Evolutionary conservation across 2,113 vertebrate genomes (phyloP).

Genomic region (Microcebus tavaratra): DNA sequence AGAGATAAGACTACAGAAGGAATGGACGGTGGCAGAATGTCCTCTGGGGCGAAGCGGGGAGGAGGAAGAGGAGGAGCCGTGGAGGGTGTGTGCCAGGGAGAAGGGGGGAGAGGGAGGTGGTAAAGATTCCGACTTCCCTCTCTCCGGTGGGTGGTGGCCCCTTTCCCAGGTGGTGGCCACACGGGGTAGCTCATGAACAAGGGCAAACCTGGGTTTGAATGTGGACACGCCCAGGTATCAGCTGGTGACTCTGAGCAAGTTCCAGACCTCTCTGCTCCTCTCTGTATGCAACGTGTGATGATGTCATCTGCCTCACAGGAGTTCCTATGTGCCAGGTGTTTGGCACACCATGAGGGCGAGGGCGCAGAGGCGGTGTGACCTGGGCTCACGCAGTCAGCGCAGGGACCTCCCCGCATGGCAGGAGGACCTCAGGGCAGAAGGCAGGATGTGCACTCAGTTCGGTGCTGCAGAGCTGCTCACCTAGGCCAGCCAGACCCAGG

Average conservation of each 20-base stretch:
- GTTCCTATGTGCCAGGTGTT: background rate
- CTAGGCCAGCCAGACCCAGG: background rate
- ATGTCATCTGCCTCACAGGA: rapidly evolving
- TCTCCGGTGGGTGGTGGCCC: background rate
- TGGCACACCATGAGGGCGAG: rapidly evolving
- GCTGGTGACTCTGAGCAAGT: background rate
- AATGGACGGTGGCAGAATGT: background rate
- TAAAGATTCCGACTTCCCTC: background rate
- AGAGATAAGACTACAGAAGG: background rate
- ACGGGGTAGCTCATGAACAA: rapidly evolving
- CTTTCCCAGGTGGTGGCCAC: background rate
- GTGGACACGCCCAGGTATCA: background rate
- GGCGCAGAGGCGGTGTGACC: background rate
- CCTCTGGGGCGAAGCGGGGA: background rate
- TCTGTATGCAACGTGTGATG: rapidly evolving
- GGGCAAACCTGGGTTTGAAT: background rate
- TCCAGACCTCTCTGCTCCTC: too few relatives aligned
- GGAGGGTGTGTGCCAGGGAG: background rate
- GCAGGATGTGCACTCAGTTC: background rate
- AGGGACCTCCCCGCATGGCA: rapidly evolving
- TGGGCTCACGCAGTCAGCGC: rapidly evolving
- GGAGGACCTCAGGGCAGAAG: background rate
- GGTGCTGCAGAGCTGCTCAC: background rate
- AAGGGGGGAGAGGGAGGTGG: too few relatives aligned
- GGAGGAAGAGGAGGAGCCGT: background rate